Base-by-base conservation (phyloP, 1,140 invertebrate genomes). In the Drosophila funebris region DNA sequence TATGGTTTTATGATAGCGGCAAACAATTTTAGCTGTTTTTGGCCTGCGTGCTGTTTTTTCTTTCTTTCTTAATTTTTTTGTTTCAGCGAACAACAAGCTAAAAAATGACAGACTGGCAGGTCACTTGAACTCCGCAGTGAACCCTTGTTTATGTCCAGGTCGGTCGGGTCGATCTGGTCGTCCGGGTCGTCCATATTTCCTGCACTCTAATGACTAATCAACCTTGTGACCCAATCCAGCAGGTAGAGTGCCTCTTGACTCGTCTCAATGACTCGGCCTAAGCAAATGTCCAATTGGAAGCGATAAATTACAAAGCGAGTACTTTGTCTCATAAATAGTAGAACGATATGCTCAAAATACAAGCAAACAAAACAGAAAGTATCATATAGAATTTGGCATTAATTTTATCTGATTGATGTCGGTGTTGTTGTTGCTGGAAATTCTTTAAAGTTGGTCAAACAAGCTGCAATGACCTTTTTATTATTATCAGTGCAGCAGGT, bases 161-260 rank as follows among this genome's bases (percentile, higher is more conserved):
- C 46, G 33, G 20, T 0, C 9, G 31, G 29, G 31, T 53, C 50
- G 50, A 6, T 11, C 7, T 8, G 46, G 46, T 50, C 46, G 46
- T 53, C 11, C 11, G 27, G 39, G 29, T 37, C 20, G 11, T 27
- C 29, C 37, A 22, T 62, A 54, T 62, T 29, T 61, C 43, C 72
- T 62, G 79, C 61, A 75, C 54, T 77, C 66, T 78, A 87, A 78
- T 85, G 82, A 87, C 78, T 87, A 85, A 85, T 81, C 78, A 83
- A 78, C 81, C 81, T 77, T 76, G 82, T 48, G 57, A 60, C 56
- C 56, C 37, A 58, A 7, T 46, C 44, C 20, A 50, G 54, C 82
- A 85, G 82, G 81, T 85, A 87, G 70, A 74, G 36, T 57, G 36
- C 14, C 36, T 39, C n/a, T 31, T 57, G 36, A 14, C 36, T 39